Conservation (phyloP, 2,888 invertebrate genomes). For the Xanthorhoe designata region DNA sequence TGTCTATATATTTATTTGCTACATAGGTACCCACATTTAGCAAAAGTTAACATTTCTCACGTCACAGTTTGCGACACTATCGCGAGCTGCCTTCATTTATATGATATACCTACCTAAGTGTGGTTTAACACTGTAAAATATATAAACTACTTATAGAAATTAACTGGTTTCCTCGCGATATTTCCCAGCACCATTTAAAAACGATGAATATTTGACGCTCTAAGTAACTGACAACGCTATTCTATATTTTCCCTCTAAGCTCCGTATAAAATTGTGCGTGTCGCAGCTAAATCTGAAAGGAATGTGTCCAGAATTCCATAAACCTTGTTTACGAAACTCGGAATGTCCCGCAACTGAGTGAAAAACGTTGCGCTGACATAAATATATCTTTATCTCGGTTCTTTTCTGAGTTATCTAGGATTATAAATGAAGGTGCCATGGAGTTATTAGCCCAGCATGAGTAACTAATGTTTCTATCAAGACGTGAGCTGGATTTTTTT, state of each 20-base stretch:
- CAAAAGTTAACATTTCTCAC: too few relatives aligned
- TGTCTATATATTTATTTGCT: too few relatives aligned
- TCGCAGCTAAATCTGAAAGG: constrained; percentile 35
- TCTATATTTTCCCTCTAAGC: constrained; percentile 12
- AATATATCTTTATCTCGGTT: constrained; percentile 15
- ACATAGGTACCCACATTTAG: too few relatives aligned
- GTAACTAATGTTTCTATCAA: neutral
- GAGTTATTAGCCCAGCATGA: neutral
- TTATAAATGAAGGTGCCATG: neutral
- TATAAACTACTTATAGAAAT: too few relatives aligned
- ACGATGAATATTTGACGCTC: neutral
- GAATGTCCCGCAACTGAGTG: constrained; percentile 26
- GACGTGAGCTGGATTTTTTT: neutral
- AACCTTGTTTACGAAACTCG: constrained; percentile 52
- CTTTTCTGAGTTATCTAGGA: neutral
- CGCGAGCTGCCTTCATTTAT: too few relatives aligned
- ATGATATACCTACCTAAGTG: too few relatives aligned
- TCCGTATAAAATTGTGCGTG: constrained; percentile 35
- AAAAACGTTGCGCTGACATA: constrained; percentile 24
- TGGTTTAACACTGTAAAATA: too few relatives aligned
- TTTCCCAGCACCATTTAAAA: too few relatives aligned
- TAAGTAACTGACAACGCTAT: neutral
- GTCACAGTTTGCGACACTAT: too few relatives aligned
- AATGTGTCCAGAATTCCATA: constrained; percentile 39
- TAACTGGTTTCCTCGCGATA: too few relatives aligned